These are phyloP conservation scores for Orgyia antiqua DNA, from an alignment of 2,888 invertebrate genomes.

Conservation along the genomic window DNA sequence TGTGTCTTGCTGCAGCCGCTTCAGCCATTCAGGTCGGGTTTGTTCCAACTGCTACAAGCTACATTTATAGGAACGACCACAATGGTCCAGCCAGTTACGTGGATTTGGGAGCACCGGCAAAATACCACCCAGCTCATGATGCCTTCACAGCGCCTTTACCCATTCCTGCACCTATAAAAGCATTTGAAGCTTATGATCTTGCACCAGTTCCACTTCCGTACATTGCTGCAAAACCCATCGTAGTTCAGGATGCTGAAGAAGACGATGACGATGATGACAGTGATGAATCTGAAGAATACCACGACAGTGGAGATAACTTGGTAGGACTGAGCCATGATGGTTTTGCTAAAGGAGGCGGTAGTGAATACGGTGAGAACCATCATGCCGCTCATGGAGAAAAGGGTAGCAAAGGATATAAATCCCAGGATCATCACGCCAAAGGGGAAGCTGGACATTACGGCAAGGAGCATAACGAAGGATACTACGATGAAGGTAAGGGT, in stretches of 20 bases:
- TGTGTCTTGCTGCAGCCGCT: constrained; percentile 41
- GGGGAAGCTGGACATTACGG: constrained; percentile 76
- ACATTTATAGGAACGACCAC: constrained; percentile 72
- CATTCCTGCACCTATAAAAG: constrained; percentile 37
- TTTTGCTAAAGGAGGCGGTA: constrained; percentile 63
- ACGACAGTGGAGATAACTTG: constrained; percentile 29
- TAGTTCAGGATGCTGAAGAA: constrained; percentile 39
- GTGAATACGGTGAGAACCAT: constrained; percentile 64
- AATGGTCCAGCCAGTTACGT: constrained; percentile 67
- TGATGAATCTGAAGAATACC: constrained; percentile 42
- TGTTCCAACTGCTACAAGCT: constrained; percentile 73
- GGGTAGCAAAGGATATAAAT: constrained; percentile 75
- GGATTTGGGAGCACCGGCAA: constrained; percentile 51
- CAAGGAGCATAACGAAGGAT: constrained; percentile 72
- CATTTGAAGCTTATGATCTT: constrained; percentile 47
- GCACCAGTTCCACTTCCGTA: constrained; percentile 58
- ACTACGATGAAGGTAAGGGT: constrained; percentile 72
- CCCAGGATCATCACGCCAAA: constrained; percentile 72
- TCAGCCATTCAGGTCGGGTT: constrained; percentile 56
- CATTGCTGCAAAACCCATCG: constrained; percentile 50
- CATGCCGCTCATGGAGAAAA: constrained; percentile 75
- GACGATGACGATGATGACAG: constrained; percentile 48
- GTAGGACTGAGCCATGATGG: constrained; percentile 29
- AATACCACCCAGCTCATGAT: constrained; percentile 44
- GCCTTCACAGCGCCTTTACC: constrained; percentile 47